Conservation (phyloP, 2,797 vertebrate genomes). For the Muscicapa comitata region DNA sequence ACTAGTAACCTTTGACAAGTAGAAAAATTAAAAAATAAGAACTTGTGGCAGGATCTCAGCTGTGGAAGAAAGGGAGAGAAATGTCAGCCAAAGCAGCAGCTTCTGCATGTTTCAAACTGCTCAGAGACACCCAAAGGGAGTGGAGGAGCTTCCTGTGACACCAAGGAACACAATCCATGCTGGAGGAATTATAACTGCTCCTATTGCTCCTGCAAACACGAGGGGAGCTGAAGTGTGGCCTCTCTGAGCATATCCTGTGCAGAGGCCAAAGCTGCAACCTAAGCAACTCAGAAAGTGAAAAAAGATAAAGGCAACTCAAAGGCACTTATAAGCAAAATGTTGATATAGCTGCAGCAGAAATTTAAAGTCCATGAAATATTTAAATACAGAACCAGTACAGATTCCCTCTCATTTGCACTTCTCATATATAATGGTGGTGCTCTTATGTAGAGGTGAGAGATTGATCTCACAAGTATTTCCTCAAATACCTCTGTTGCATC, state of each 20-base stretch:
- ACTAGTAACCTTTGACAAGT: not conserved
- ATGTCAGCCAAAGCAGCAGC: rapidly evolving
- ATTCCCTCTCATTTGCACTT: not conserved
- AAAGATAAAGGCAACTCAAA: not conserved
- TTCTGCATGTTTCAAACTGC: not conserved
- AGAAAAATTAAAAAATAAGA: not conserved
- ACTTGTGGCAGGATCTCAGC: not conserved
- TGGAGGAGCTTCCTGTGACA: not conserved
- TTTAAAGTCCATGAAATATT: not conserved
- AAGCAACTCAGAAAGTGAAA: not conserved
- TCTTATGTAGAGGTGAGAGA: not conserved
- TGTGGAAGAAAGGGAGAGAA: not conserved
- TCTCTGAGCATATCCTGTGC: too few species aligned
- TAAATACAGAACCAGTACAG: not conserved
- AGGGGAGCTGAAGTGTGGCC: not conserved
- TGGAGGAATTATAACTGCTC: not conserved
- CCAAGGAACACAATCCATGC: rapidly evolving
- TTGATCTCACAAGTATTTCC: not conserved
- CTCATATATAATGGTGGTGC: not conserved
- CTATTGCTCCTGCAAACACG: rapidly evolving
- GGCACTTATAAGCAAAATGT: not conserved
- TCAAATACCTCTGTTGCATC: not conserved
- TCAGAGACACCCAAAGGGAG: not conserved
- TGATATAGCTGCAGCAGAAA: not conserved
- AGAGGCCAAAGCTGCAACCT: not conserved